Base-by-base conservation (phyloP, 2,797 vertebrate genomes). In the Myotis findleyi region DNA sequence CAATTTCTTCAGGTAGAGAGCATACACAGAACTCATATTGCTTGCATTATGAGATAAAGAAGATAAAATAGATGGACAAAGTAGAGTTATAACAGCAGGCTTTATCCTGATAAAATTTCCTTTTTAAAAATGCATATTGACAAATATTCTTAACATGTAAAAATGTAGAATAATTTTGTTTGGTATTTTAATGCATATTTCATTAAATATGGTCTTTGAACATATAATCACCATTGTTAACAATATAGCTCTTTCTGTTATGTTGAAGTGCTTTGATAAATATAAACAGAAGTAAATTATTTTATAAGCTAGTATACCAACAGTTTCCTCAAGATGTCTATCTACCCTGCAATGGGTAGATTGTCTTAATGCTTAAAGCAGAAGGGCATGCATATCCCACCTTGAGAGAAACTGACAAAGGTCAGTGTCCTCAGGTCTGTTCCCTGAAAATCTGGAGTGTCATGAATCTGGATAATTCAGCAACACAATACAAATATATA, bases 121-220 rank as follows among this genome's bases (percentile, higher is more conserved):
- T 66, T 53, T 64, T 81, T 33, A 51, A 93, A 87, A 87, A 47
- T 72, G 10, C 33, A 12, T 83, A 16, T 21, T 75, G 23, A 41
- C 55, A 86, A 94, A 71, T 25, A 21, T 89, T 36, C 38, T 57
- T 30, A 89, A 7, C 0, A 92, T 86, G 72, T 66, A 76, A 86
- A 96, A 96, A 91, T 6, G 10, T 27, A 82, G 30, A 44, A 95
- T 30, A 0, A 81, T 38, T 71, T 12, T 1, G 30, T 86, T 93
- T 92, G 3, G 11, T 33, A 69, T 44, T 27, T 75, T 66, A 55
- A 30, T 27, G 12, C 75, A 9, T 14, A 16, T 0, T 25, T 94
- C 6, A 59, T 66, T 87, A 57, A 51, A 76, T 0, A 1, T 36
- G 20, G 36, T 44, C 6, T 72, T 69, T 89, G 73, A 95, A 95